Evolutionary conservation across 2,113 vertebrate species (phyloP), one percentile per base, ranked within the genome.

Genomic region (Regulus satrapa): DNA sequence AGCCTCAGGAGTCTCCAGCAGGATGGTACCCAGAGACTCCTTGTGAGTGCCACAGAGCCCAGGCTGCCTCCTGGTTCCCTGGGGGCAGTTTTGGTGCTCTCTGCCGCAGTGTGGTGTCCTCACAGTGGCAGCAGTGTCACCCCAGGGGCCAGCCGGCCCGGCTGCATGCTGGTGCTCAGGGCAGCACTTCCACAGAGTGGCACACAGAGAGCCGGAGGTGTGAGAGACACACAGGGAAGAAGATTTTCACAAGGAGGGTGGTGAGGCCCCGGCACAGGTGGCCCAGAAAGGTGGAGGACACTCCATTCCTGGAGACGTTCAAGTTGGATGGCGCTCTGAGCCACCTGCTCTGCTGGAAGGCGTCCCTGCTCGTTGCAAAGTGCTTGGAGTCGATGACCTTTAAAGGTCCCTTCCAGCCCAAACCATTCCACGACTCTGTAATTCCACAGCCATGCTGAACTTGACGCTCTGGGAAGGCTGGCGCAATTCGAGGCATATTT

Each of bases 91-190:
- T 56, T 20, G 15, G 34, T 49, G 46, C 23, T 40, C 41, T 69
- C 36, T 84, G 32, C 7, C n/a, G 6, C 40, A 24, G 43, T 1
- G 0, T 14, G 31, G 14, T 2, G 4, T 1, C 3, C 36, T 45
- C 16, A 17, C 15, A 20, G 6, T 2, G 32, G 19, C 46, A 51
- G 48, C 10, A 11, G 5, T 0, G 1, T n/a, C 79, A 84, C 2
- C 20, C 21, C 17, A 16, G 31, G 48, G 3, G 31, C 26, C 58
- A 71, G 55, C 79, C 54, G 76, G 32, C 46, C 67, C 18, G 61
- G 52, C n/a, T 63, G 73, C 32, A 5, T n/a, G n/a, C n/a, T n/a
- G n/a, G n/a, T 17, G 41, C 72, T 77, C 59, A 4, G 3, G 5
- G 69, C 64, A 72, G 45, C 45, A 1, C 25, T 36, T 38, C 56